These are phyloP conservation scores for Paramormyrops hopkinsi DNA, from an alignment of 2,797 vertebrate species.

Conservation along the genomic window DNA sequence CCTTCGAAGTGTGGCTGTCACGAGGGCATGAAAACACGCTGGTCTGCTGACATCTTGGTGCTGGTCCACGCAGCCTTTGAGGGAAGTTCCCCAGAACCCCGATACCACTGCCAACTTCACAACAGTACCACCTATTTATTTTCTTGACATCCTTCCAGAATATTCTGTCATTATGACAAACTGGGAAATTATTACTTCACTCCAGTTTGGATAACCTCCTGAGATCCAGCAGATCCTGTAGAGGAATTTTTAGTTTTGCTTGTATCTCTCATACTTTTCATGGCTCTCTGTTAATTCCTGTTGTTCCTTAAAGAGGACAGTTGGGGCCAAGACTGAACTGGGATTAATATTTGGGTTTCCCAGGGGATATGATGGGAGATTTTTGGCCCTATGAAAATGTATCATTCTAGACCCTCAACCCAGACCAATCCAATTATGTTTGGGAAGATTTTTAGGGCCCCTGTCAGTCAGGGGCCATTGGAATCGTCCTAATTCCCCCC, in stretches of 20 bases:
- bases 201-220: not conserved
- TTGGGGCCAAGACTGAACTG: not conserved
- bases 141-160: not conserved
- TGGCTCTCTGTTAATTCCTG: not conserved
- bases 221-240: not conserved
- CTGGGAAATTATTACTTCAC: not conserved
- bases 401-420: not conserved
- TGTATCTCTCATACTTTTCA: not conserved
- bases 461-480: not conserved
- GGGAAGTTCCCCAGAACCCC: not conserved
- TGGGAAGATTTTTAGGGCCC: not conserved
- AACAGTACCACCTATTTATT: not conserved
- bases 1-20: not conserved
- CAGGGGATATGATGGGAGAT: not conserved
- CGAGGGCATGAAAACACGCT: not conserved
- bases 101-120: not conserved
- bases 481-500: not conserved
- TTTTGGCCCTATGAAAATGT: not conserved
- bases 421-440: not conserved
- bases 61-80: not conserved
- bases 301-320: not conserved
- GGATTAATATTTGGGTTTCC: not conserved
- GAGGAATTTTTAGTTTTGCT: not conserved
- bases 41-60: not conserved
- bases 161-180: not conserved